Evolutionary conservation across 2,797 vertebrate species (phyloP).

Genomic region (Artibeus jamaicensis): DNA sequence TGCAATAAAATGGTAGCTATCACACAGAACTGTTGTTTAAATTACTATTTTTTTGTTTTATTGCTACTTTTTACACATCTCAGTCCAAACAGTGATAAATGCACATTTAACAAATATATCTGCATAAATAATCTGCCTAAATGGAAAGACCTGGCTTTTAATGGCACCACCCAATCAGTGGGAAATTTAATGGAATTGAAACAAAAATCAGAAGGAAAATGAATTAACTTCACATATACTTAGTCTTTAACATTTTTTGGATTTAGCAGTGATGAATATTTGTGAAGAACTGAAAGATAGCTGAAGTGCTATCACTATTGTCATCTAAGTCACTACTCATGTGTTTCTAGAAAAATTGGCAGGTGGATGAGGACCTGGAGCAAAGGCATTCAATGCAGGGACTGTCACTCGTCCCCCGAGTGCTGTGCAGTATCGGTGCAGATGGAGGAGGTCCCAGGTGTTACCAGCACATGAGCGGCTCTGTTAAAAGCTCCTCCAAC

Average conservation of each 20-base stretch:
- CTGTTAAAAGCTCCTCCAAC: neutral
- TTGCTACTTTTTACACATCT: slow-evolving; percentile 31
- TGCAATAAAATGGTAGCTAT: slow-evolving; percentile 27
- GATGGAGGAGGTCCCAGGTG: neutral
- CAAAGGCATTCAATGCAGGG: neutral
- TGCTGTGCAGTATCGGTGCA: neutral
- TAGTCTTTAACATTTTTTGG: neutral
- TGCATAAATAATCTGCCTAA: neutral
- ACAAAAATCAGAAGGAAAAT: neutral
- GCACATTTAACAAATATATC: neutral
- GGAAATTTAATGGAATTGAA: neutral
- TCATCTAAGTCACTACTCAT: neutral
- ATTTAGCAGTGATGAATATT: neutral
- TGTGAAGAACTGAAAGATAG: neutral
- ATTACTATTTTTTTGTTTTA: slow-evolving; percentile 37
- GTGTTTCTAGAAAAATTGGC: neutral
- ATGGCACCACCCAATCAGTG: neutral
- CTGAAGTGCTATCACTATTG: neutral
- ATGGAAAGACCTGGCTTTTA: neutral
- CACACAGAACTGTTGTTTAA: slow-evolving; percentile 36
- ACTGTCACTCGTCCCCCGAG: neutral
- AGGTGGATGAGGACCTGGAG: neutral
- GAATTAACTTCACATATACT: neutral
- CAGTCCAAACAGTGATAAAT: slow-evolving; percentile 29
- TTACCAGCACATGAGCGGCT: neutral